Conservation (phyloP, 1,140 invertebrate species). For the Ostrea denselamellosa region DNA sequence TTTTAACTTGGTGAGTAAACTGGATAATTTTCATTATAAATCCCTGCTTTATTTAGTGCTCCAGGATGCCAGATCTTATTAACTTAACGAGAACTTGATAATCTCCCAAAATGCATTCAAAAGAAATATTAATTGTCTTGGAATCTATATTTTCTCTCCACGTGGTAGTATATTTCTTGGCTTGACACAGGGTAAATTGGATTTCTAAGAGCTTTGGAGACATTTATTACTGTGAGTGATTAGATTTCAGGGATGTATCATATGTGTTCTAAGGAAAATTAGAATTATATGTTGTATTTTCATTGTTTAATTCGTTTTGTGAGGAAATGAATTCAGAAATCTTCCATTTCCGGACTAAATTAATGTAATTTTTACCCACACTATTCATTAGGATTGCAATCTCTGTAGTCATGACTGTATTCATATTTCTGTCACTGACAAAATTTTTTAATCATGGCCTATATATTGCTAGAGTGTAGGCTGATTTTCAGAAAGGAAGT, state of each 20-base stretch:
- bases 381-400: too few species aligned
- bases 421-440: neutral
- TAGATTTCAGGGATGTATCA: neutral
- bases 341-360: neutral
- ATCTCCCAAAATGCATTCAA: neutral
- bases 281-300: neutral
- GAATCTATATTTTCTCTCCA: neutral
- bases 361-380: neutral
- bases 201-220: neutral
- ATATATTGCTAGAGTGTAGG: neutral
- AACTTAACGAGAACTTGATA: neutral
- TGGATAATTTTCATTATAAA: neutral
- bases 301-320: neutral
- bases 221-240: neutral
- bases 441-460: neutral
- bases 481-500: neutral
- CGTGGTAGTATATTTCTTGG: neutral
- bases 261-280: too few species aligned
- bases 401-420: neutral
- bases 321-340: neutral
- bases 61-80: neutral
- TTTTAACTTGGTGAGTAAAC: neutral
- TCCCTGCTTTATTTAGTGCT: too few species aligned
- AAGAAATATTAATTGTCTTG: neutral
- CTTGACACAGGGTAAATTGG: neutral